These are phyloP conservation scores for Crossocerus cetratus DNA, from an alignment of 2,888 invertebrate genomes.

Conservation along the genomic window DNA sequence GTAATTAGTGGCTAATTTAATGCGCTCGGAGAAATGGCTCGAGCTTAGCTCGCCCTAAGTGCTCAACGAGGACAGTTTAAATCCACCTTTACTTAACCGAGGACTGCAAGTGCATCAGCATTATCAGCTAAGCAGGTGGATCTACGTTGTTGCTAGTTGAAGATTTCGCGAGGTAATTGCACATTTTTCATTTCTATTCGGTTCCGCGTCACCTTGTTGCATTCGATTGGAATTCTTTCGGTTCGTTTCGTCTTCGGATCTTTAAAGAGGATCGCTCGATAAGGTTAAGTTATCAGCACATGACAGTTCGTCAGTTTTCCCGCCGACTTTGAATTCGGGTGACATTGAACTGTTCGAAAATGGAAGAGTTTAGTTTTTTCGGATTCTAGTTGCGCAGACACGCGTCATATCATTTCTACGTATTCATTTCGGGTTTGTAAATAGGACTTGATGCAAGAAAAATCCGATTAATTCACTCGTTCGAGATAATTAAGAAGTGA, in stretches of 20 bases:
- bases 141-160: background rate
- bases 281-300: conserved; percentile 47
- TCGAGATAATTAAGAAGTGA: no score
- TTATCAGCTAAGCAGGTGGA: background rate
- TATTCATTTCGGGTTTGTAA: no score
- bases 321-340: conserved; percentile 33
- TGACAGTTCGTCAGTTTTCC: conserved; percentile 46
- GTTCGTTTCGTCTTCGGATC: background rate
- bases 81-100: background rate
- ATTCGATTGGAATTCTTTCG: no score
- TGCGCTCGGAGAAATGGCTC: no score
- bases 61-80: background rate
- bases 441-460: no score
- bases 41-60: no score
- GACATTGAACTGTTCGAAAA: background rate
- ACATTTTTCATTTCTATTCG: no score
- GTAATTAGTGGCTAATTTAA: no score
- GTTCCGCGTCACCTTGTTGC: no score
- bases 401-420: no score
- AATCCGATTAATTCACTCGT: no score
- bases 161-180: no score
- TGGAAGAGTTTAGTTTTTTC: background rate
- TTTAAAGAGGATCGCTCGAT: background rate
- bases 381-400: background rate
- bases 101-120: background rate